These are phyloP conservation scores for Acanthopagrus latus DNA, from an alignment of 2,797 vertebrate genomes.

Conservation along the genomic window DNA sequence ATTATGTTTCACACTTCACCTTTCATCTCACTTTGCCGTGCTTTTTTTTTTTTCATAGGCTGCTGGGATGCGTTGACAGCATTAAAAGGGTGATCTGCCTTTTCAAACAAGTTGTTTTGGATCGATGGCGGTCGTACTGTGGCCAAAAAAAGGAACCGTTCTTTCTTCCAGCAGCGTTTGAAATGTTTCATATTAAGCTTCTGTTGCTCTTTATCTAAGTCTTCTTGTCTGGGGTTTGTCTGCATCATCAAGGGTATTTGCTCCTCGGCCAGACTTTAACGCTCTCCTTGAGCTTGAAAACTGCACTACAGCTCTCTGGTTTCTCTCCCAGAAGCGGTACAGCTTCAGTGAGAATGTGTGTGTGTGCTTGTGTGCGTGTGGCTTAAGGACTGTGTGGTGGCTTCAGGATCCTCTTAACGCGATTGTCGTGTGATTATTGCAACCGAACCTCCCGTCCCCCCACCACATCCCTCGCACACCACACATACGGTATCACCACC, in stretches of 20 bases:
- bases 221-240: constrained; percentile 44
- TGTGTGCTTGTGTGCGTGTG: constrained; percentile 46
- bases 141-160: background rate
- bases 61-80: constrained; percentile 31
- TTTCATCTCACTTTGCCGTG: constrained; percentile 48
- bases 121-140: constrained; percentile 6
- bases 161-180: constrained; percentile 8
- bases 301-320: constrained; percentile 54
- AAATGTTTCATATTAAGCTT: constrained; percentile 45
- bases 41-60: constrained; percentile 46
- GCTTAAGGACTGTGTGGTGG: constrained; percentile 65
- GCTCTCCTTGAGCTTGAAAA: constrained; percentile 61
- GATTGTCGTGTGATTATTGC: constrained; percentile 78
- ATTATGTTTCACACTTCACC: constrained; percentile 47
- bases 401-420: constrained; percentile 73
- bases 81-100: constrained; percentile 17
- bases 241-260: constrained; percentile 51
- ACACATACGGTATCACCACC: constrained; percentile 49
- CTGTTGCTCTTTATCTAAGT: constrained; percentile 36
- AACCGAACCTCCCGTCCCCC: constrained; percentile 32
- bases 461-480: constrained; percentile 25
- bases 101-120: constrained; percentile 23
- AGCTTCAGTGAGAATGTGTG: constrained; percentile 52
- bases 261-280: constrained; percentile 54
- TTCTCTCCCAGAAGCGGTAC: constrained; percentile 66